Evolutionary conservation across 2,888 invertebrate genomes (phyloP).

Genomic region (Erpobdella octoculata): DNA sequence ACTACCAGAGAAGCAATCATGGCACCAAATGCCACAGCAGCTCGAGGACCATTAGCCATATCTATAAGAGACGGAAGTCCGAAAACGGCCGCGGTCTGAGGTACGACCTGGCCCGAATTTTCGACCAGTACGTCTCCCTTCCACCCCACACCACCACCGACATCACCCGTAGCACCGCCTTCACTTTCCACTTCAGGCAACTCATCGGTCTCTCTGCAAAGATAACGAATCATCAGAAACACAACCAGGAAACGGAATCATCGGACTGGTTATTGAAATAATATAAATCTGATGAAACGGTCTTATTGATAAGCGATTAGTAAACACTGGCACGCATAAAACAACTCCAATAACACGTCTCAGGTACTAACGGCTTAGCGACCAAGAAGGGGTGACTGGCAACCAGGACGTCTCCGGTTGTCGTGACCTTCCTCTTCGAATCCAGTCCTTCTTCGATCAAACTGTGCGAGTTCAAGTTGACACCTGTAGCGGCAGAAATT

Average conservation of each 20-base stretch:
- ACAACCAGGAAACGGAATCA: not conserved
- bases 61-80: conserved; percentile 27
- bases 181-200: too few relatives aligned
- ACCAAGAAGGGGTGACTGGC: conserved; percentile 40
- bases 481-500: conserved; percentile 38
- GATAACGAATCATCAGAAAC: not conserved
- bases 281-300: too few relatives aligned
- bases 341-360: not conserved
- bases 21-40: conserved; percentile 40
- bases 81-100: conserved; percentile 29
- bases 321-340: too few relatives aligned
- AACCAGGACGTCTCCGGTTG: conserved; percentile 34
- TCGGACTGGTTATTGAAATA: not conserved
- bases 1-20: conserved; percentile 38
- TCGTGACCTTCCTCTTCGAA: conserved; percentile 27
- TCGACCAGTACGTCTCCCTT: conserved; percentile 32
- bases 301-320: too few relatives aligned
- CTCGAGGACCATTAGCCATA: conserved; percentile 39
- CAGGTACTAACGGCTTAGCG: conserved; percentile 20
- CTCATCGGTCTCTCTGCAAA: too few relatives aligned
- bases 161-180: conserved; percentile 4
- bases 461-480: conserved; percentile 42
- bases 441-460: conserved; percentile 38
- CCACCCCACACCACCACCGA: conserved; percentile 38
- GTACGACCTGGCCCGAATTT: conserved; percentile 34